Evolutionary conservation across 2,888 invertebrate species (phyloP), one percentile per base, ranked within the genome.

Genomic region (Hirtodrosophila cameraria): DNA sequence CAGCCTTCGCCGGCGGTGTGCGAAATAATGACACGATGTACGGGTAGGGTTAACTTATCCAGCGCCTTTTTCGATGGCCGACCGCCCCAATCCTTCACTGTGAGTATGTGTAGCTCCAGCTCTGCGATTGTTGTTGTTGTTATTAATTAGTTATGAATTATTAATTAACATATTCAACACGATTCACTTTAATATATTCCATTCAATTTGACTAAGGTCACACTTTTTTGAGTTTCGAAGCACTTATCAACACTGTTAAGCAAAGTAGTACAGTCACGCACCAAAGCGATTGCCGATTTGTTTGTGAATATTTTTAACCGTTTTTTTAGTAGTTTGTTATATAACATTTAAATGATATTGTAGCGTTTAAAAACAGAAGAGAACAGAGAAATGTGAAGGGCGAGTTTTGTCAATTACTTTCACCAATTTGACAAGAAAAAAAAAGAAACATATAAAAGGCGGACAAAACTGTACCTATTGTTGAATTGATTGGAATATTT

Each of bases 1-100:
- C 95, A 95, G 48, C 91, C 90, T 60, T 93, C 93, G 0, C 94
- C 93, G 1, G 94, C 94, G 0, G 95, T 94, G 67, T 95, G 94
- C 0, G 93, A 92, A 52, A 95, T 94, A 49, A 94, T 92, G 0
- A 94, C 93, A 31, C 91, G 89, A 1, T 90, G 90, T 2, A 92
- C 91, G 8, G 93, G 93, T 82, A 93, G 90, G 0, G 91, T 91
- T 1, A 92, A 91, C 2, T 76, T 74, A 3, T 83, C 89, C 48
- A 93, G 61, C 0, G 76, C 15, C 0, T 95, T 82, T 18, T 89
- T 91, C 0, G 93, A 92, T 0, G 94, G 94, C 76, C 94, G 93
- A 0, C 95, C 95, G 0, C 93, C 89, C 96, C 96, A 96, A 49
- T 93, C 93, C 0, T 90, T 88, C 36, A 95, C 90, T 3, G 92